Evolutionary conservation across 2,888 invertebrate species (phyloP).

Genomic region (Oxyteleia sp.): DNA sequence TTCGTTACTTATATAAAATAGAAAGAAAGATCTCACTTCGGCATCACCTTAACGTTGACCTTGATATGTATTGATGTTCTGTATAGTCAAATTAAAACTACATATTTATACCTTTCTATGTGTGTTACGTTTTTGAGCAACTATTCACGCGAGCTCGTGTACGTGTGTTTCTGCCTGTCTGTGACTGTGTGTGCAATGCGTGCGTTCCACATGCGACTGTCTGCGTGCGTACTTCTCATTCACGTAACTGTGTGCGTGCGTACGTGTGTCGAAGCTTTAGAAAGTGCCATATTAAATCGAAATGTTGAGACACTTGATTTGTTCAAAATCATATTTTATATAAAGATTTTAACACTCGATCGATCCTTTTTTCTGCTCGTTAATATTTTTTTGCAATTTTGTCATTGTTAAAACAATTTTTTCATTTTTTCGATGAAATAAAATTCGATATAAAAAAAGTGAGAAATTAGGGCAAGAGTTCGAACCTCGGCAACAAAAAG

Average conservation of each 20-base stretch:
- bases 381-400: no score
- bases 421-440: no score
- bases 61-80: constrained; percentile 44
- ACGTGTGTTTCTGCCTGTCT: no score
- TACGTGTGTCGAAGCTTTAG: neutral
- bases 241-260: neutral
- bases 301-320: neutral
- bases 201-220: neutral
- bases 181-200: neutral
- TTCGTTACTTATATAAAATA: constrained; percentile 19
- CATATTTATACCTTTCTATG: neutral
- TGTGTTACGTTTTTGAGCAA: neutral
- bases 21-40: constrained; percentile 32
- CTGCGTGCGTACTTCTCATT: neutral
- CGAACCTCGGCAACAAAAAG: no score
- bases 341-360: no score
- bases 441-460: no score
- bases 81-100: constrained; percentile 36
- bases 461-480: no score
- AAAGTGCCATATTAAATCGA: neutral
- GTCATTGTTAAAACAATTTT: no score
- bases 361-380: no score
- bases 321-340: neutral
- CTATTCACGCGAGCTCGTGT: no score
- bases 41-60: constrained; percentile 48